Evolutionary conservation across 2,797 vertebrate species (phyloP).

Genomic region (Coccyzus lansbergi): DNA sequence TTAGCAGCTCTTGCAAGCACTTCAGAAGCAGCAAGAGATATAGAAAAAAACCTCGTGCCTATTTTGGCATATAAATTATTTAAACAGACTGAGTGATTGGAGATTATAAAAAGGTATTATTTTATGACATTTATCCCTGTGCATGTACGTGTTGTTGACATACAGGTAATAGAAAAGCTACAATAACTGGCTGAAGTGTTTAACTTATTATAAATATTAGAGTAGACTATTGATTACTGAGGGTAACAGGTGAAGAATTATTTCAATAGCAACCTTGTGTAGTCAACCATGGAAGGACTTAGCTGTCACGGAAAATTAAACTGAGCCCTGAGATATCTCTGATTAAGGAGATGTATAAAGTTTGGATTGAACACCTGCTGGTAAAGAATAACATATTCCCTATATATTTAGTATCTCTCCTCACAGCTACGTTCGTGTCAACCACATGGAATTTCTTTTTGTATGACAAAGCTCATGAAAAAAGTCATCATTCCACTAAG

Average conservation of each 20-base stretch:
- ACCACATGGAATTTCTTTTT: neutral
- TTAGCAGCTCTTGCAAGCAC: neutral
- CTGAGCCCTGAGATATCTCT: neutral
- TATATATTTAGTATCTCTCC: neutral
- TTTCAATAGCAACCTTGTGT: neutral
- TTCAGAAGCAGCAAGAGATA: neutral
- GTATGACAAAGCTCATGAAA: neutral
- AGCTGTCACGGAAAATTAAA: slow-evolving; percentile 17
- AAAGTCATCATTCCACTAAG: neutral
- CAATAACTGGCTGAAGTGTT: neutral
- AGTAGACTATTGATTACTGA: slow-evolving; percentile 36
- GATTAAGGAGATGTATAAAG: neutral
- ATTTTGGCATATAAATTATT: neutral
- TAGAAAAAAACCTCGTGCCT: neutral
- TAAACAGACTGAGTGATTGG: neutral
- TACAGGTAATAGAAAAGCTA: neutral
- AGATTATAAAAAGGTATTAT: neutral
- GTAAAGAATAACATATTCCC: neutral
- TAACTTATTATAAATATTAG: slow-evolving; percentile 16
- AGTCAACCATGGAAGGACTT: neutral
- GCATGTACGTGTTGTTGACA: neutral
- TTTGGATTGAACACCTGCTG: neutral
- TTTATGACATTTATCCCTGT: neutral
- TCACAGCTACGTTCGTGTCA: neutral
- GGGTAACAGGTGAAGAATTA: slow-evolving; percentile 4